Evolutionary conservation across 1,140 invertebrate genomes (phyloP).

Genomic region (Drosophila nasuta): DNA sequence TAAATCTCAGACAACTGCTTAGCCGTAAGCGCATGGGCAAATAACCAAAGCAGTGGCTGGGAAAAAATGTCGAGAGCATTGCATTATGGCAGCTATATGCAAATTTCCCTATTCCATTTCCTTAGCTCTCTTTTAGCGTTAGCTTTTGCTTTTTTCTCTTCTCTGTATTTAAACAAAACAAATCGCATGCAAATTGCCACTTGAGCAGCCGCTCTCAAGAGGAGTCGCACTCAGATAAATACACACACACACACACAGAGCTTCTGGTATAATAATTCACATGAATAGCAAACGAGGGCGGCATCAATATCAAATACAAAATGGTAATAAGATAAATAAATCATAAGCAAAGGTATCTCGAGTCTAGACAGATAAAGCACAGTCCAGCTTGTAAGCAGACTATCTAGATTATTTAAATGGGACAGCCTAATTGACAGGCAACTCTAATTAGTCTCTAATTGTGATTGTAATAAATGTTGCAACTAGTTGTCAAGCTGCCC

Average conservation of each 20-base stretch:
- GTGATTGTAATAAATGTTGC: not conserved
- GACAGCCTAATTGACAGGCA: not conserved
- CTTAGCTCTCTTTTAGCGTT: not conserved
- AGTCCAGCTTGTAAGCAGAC: not conserved
- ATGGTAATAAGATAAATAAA: slow-evolving; percentile 1
- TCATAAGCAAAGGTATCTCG: not conserved
- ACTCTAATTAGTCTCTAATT: not conserved
- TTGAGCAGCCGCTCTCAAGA: slow-evolving; percentile 55
- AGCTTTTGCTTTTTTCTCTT: not conserved
- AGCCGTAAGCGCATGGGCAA: slow-evolving; percentile 67
- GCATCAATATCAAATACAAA: not conserved
- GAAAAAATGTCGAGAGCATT: slow-evolving; percentile 47
- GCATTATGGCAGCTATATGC: slow-evolving; percentile 76
- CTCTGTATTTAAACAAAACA: slow-evolving; percentile 63
- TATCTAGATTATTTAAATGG: not conserved
- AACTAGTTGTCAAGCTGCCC: slow-evolving; percentile 10
- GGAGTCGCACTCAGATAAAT: slow-evolving; percentile 47
- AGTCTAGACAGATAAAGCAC: not conserved
- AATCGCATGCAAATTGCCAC: slow-evolving; percentile 82
- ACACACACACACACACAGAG: slow-evolving; percentile 19
- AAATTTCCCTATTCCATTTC: slow-evolving; percentile 48
- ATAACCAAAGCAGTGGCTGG: slow-evolving; percentile 30
- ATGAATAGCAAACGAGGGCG: slow-evolving; percentile 15
- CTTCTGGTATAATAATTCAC: not conserved
- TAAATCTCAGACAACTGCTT: slow-evolving; percentile 64